Percentiles rank a stretch among this genome's conserved stretches.
Evolutionary conservation across 2,797 vertebrate species (phyloP).

Genomic region (Enteromius fasciolatus): DNA sequence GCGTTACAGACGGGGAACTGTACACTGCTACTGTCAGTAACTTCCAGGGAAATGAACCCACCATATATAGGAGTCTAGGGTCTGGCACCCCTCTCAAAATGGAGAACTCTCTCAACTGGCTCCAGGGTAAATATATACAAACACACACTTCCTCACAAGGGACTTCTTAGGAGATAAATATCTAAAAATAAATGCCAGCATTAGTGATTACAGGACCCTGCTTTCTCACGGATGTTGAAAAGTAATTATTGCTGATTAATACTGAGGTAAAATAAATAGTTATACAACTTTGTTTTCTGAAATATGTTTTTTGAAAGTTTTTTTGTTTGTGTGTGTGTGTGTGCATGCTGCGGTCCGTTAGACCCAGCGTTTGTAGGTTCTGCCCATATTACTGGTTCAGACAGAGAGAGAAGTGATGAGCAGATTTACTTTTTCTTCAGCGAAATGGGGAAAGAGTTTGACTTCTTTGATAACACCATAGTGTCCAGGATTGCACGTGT

Average conservation of each 20-base stretch:
- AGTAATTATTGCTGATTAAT: neutral
- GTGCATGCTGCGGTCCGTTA: constrained; percentile 60
- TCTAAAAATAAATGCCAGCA: constrained; percentile 41
- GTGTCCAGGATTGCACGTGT: constrained; percentile 91
- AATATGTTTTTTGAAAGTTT: neutral
- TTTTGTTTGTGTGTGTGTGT: neutral
- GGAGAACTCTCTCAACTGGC: constrained; percentile 94
- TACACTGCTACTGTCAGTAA: constrained; percentile 93
- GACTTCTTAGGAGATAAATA: constrained; percentile 30
- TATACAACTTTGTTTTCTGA: neutral
- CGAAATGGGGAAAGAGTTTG: constrained; percentile 89
- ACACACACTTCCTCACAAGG: constrained; percentile 32
- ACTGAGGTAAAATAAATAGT: neutral
- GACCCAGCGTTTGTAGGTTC: constrained; percentile 91
- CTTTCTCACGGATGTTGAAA: constrained; percentile 36
- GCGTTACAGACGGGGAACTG: constrained; percentile 85
- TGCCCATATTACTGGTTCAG: constrained; percentile 79
- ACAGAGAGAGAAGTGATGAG: constrained; percentile 85
- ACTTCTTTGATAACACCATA: constrained; percentile 93
- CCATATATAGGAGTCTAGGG: constrained; percentile 91
- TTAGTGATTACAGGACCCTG: constrained; percentile 15
- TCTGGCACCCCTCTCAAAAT: constrained; percentile 88
- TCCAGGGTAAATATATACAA: constrained; percentile 82
- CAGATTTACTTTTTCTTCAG: constrained; percentile 98
- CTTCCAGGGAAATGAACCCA: constrained; percentile 94